Base-by-base conservation (phyloP, 2,113 vertebrate genomes). In the Ptychochromis oligacanthus region DNA sequence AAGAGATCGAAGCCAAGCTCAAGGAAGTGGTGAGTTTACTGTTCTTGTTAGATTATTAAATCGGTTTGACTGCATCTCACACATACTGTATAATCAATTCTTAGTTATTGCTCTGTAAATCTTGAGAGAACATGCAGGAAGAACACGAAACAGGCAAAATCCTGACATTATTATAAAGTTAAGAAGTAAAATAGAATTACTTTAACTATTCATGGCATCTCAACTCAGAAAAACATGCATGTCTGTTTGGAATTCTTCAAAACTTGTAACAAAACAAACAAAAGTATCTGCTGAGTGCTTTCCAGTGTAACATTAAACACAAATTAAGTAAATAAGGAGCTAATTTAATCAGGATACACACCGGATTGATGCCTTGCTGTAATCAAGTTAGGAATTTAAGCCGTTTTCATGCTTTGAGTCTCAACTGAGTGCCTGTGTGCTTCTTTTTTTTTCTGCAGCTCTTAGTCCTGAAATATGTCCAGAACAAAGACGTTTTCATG, bases 401-500 rank as follows among this genome's bases (percentile, higher is more conserved):
- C 28, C 4, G 28, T 31, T 36, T 65, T 65, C 43, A 65, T 65
- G 40, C 40, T 40, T 40, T 40, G 40, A 40, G 40, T 12, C 11
- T 40, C 13, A 43, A 14, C 11, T 43, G 52, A 8, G 17, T 5
- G n/a, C 2, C 28, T 2, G 7, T 91, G 7, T 90, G 1, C 28
- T 92, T 74, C 46, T 7, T 87, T 49, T 70, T 46, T 46, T 17
- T 26, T 17, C 24, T 52, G 80, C 95, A 99, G 98, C 95, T 99
- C 82, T 93, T 99, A 93, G 98, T 99, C 93, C 96, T 99, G 89
- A 99, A 99, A 87, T 99, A 99, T 22, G 98, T 99, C 88, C 98
- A 99, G 93, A 99, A 99, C 94, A 99, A 99, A 96, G 98, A 99
- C 22, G 98, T 99, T 85, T 99, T 99, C 94, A 99, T 99, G 98